Percentiles rank a stretch among this genome's conserved stretches.
Conservation (phyloP, 2,888 invertebrate species). For the Ochropacha duplaris region DNA sequence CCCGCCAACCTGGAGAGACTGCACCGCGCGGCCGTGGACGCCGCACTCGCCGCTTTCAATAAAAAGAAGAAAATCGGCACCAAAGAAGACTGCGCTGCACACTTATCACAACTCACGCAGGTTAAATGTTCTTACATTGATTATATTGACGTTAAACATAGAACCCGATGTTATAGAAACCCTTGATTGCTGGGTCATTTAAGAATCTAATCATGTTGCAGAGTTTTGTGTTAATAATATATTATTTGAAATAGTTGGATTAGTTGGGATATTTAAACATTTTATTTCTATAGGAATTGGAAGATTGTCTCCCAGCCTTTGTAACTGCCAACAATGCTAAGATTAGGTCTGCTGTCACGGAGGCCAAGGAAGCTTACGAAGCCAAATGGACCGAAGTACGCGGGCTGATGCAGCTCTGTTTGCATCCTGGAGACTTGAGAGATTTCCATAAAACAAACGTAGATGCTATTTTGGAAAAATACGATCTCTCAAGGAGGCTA, state of each 20-base stretch:
- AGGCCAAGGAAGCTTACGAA: slow-evolving; percentile 1
- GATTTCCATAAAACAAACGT: slow-evolving; percentile 11
- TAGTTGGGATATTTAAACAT: neutral
- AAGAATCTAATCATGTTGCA: neutral
- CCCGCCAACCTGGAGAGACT: slow-evolving; percentile 88
- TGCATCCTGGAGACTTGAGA: slow-evolving; percentile 16
- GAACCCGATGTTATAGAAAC: neutral
- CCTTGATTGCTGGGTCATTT: neutral
- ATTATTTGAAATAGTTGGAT: neutral
- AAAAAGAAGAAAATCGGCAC: slow-evolving; percentile 98
- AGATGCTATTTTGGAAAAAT: neutral
- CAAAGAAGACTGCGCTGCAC: slow-evolving; percentile 78
- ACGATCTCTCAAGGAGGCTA: neutral
- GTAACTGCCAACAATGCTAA: neutral
- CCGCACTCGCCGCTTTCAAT: slow-evolving; percentile 81
- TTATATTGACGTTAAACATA: neutral
- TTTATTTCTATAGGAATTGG: neutral
- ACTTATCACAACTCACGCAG: slow-evolving; percentile 7
- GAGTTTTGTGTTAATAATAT: neutral
- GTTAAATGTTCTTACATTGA: neutral
- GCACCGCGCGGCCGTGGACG: slow-evolving; percentile 84
- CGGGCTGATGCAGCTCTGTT: slow-evolving; percentile 18
- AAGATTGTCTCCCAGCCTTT: neutral
- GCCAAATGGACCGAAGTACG: neutral
- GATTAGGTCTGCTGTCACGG: neutral